Evolutionary conservation across 2,888 invertebrate species (phyloP).

Genomic region (Elysia crispata): DNA sequence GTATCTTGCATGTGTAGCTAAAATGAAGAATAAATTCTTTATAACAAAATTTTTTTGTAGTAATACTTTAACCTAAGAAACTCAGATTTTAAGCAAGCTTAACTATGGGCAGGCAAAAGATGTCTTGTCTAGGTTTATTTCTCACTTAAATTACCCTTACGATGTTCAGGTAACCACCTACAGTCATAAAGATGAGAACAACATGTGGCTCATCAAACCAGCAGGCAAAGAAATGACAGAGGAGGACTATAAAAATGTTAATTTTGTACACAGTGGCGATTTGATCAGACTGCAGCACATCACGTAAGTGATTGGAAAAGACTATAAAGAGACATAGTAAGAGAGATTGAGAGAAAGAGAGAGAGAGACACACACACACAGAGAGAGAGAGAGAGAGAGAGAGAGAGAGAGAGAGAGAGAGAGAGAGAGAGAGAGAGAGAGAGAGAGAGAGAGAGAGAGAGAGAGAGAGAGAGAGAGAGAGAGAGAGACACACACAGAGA

Average conservation of each 20-base stretch:
- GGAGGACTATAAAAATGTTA: constrained; percentile 78
- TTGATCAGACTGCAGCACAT: constrained; percentile 90
- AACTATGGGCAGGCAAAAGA: too few relatives aligned
- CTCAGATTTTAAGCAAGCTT: too few relatives aligned
- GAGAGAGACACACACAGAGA: too few relatives aligned
- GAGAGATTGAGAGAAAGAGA: constrained; percentile 16
- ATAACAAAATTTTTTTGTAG: too few relatives aligned
- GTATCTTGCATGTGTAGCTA: too few relatives aligned
- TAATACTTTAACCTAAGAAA: too few relatives aligned
- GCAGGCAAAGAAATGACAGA: constrained; percentile 61
- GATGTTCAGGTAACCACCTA: constrained; percentile 90
- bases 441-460: neutral
- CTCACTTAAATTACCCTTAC: too few relatives aligned
- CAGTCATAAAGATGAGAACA: constrained; percentile 97
- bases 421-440: constrained; percentile 15
- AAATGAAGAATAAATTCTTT: too few relatives aligned
- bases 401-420: constrained; percentile 39
- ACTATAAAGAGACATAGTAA: neutral
- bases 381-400: constrained; percentile 37
- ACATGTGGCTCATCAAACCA: constrained; percentile 82
- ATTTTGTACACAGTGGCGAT: constrained; percentile 89
- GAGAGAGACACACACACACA: constrained; percentile 22
- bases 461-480: neutral
- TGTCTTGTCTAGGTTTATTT: too few relatives aligned
- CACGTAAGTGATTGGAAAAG: constrained; percentile 64